These are phyloP conservation scores for Macaca mulatta DNA, from an alignment of 2,113 vertebrate genomes.

Conservation along the genomic window DNA sequence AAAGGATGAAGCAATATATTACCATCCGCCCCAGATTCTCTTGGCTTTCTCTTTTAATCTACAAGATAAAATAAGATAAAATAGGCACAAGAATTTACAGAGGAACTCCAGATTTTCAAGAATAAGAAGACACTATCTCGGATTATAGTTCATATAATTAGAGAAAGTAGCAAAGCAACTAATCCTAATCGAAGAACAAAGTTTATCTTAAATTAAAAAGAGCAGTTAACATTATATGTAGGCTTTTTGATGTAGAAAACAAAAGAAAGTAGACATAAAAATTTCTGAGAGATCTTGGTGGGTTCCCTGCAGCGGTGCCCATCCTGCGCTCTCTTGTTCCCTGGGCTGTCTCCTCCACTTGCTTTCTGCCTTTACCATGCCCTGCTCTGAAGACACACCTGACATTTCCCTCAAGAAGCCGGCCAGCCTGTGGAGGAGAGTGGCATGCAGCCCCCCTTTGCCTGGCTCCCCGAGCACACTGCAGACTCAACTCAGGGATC, in stretches of 20 bases:
- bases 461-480: no score
- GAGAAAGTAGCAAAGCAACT: conserved; percentile 21
- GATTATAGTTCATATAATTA: conserved; percentile 24
- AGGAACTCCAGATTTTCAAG: not conserved
- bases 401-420: no score
- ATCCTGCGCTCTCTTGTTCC: no score
- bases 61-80: conserved; percentile 41
- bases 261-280: not conserved
- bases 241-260: not conserved
- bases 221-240: not conserved
- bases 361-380: no score
- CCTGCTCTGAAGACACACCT: no score
- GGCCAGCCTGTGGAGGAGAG: no score
- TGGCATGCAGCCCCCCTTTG: no score
- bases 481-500: no score
- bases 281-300: not conserved
- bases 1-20: not conserved
- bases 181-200: not conserved
- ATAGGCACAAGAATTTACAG: not conserved
- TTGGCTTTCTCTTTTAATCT: conserved; percentile 2
- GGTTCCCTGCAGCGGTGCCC: no score
- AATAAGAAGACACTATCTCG: not conserved
- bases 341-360: no score
- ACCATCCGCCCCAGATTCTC: not conserved
- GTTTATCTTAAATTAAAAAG: not conserved